Percentiles rank a stretch among this genome's conserved stretches.
Conservation (phyloP, 2,113 vertebrate species). For the Tetraodon nigroviridis region DNA sequence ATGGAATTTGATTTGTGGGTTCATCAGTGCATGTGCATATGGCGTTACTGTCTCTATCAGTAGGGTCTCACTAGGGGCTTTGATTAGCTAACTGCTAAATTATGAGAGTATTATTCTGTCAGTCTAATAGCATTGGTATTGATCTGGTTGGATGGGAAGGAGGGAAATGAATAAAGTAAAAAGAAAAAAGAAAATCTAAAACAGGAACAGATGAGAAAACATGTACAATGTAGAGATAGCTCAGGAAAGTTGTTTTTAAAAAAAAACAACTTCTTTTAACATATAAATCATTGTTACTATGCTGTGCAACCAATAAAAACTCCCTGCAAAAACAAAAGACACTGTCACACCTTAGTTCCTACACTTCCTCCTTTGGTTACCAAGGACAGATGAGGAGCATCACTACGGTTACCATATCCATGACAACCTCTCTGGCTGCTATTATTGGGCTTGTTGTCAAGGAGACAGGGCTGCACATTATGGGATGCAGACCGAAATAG, state of each 20-base stretch:
- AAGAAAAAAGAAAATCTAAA: background rate
- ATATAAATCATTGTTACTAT: background rate
- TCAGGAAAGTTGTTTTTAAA: background rate
- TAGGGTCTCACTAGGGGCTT: conserved; percentile 36
- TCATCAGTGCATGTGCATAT: background rate
- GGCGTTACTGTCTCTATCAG: conserved; percentile 17
- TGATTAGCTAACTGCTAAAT: conserved; percentile 40
- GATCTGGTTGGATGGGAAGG: conserved; percentile 26
- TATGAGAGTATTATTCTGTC: conserved; percentile 42
- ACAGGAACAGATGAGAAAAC: background rate
- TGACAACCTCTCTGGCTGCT: conserved; percentile 70
- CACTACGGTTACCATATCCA: conserved; percentile 74
- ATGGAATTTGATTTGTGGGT: conserved; percentile 3
- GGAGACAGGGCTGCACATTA: conserved; percentile 67
- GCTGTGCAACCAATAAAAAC: background rate
- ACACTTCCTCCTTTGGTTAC: conserved; percentile 40
- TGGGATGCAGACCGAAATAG: conserved; percentile 70
- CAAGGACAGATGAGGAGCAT: conserved; percentile 67
- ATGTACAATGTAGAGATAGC: too few species aligned
- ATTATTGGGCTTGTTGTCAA: conserved; percentile 71
- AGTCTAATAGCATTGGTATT: conserved; percentile 26
- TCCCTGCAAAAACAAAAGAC: conserved; percentile 12
- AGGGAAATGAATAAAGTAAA: background rate
- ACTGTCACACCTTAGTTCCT: conserved; percentile 46
- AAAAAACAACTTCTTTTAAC: background rate